These are phyloP conservation scores for Plestiodon gilberti DNA, from an alignment of 2,113 vertebrate species.

Conservation along the genomic window DNA sequence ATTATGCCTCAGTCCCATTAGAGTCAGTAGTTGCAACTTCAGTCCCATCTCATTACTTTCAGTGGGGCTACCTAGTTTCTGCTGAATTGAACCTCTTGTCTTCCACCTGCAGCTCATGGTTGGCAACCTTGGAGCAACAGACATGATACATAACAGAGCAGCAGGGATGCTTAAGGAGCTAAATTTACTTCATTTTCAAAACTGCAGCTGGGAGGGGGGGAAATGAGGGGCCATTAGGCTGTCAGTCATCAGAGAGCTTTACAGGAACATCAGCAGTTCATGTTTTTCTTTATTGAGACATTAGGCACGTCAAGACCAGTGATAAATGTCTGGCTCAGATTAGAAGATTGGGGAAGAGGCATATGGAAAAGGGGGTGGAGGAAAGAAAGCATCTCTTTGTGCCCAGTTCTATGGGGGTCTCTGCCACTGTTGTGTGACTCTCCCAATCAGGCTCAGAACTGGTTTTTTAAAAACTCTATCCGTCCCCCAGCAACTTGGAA, in stretches of 20 bases:
- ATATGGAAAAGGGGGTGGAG: neutral
- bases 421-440: too few species aligned
- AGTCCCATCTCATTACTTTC: neutral
- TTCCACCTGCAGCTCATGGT: neutral
- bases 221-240: conserved; percentile 69
- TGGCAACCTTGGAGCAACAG: neutral
- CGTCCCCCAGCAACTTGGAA: too few species aligned
- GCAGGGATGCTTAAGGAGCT: conserved; percentile 55
- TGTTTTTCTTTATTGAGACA: conserved; percentile 65
- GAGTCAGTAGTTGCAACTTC: neutral
- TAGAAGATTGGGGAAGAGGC: conserved; percentile 24
- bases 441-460: too few species aligned
- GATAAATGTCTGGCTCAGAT: conserved; percentile 51
- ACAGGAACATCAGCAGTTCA: conserved; percentile 57
- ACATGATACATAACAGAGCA: conserved; percentile 22
- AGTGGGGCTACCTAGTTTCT: neutral
- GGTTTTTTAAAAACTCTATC: too few species aligned
- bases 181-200: conserved; percentile 70
- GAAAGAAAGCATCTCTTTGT: too few species aligned
- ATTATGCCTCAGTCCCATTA: neutral
- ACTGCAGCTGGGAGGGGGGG: conserved; percentile 58
- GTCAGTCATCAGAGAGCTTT: conserved; percentile 64
- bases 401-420: too few species aligned
- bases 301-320: conserved; percentile 59
- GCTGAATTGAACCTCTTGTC: neutral